Evolutionary conservation across 2,797 vertebrate genomes (phyloP), one percentile per base, ranked within the genome.

Genomic region (Eptatretus atami): DNA sequence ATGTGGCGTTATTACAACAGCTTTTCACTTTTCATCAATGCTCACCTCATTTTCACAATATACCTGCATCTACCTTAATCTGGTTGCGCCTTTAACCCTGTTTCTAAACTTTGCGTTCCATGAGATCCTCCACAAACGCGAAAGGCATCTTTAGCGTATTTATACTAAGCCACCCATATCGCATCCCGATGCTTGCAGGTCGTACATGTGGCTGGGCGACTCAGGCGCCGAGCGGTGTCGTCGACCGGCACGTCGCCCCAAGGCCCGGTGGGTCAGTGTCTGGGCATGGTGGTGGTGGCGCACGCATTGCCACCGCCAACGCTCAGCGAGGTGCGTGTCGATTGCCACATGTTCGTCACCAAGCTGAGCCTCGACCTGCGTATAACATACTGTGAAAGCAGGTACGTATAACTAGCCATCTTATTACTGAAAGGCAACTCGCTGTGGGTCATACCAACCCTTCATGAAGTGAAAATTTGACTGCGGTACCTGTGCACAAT

Each of bases 341-440:
- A 87, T 65, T 81, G 82, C 67, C 77, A 87, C 12, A 85, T 80
- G 80, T 80, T 86, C 54, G 84, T 87, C 67, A 84, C 82, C 70
- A 77, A 83, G 15, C 82, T 87, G 70, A 85, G 81, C 76, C 80
- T 86, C 78, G 82, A 82, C 67, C 77, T 87, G 54, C 83, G 84
- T 75, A 80, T 87, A 72, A 81, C 82, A 53, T 85, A 84, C 65
- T 87, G 84, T 66, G 84, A 87, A 74, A 87, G 82, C 80, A 83
- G 84, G 83, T 86, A 71, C 52, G 63, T 4, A 64, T 24, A n/a
- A 24, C 57, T 61, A 44, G 6, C 31, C 31, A 8, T 44, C 31
- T 44, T 44, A 44, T 44, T 5, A 44, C 31, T 44, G 31, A 3
- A 44, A 44, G 31, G 31, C 31, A 44, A 5, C 31, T 44, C 19